Conservation (phyloP, 2,888 invertebrate genomes). For the Terebella lapidaria region DNA sequence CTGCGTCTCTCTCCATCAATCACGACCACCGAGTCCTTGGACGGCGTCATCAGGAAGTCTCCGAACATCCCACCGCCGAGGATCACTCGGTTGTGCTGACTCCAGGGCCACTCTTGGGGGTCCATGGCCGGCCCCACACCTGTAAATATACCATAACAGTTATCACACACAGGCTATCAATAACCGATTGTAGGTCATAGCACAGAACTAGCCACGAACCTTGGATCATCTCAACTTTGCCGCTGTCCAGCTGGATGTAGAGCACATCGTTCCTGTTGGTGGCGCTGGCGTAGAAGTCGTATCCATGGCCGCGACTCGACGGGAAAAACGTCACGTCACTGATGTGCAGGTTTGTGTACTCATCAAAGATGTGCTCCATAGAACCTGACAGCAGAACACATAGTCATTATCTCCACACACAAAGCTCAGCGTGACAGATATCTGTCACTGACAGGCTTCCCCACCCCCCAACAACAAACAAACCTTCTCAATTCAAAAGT, state of each 20-base stretch:
- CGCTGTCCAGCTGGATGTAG: slow-evolving; percentile 63
- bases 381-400: slow-evolving; percentile 51
- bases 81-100: slow-evolving; percentile 64
- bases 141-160: too few species aligned
- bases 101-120: slow-evolving; percentile 57
- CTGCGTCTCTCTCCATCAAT: slow-evolving; percentile 68
- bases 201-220: too few species aligned
- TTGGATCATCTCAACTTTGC: slow-evolving; percentile 72
- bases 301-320: slow-evolving; percentile 67
- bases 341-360: slow-evolving; percentile 69
- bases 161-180: background rate
- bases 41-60: slow-evolving; percentile 69
- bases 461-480: too few species aligned
- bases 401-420: background rate
- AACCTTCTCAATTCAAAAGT: too few species aligned
- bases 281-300: slow-evolving; percentile 67
- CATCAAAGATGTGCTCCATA: slow-evolving; percentile 67
- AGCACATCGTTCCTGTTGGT: slow-evolving; percentile 69
- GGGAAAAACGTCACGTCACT: slow-evolving; percentile 71
- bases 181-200: too few species aligned
- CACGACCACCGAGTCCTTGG: slow-evolving; percentile 67
- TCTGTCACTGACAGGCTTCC: too few species aligned
- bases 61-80: slow-evolving; percentile 68
- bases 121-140: background rate
- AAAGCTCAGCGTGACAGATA: too few species aligned